A percentile compares a stretch with the other conserved stretches of the same genome.
phyloP scores from a whole-genome alignment of 1,140 invertebrate species.

The Trichonephila inaurata region DNA sequence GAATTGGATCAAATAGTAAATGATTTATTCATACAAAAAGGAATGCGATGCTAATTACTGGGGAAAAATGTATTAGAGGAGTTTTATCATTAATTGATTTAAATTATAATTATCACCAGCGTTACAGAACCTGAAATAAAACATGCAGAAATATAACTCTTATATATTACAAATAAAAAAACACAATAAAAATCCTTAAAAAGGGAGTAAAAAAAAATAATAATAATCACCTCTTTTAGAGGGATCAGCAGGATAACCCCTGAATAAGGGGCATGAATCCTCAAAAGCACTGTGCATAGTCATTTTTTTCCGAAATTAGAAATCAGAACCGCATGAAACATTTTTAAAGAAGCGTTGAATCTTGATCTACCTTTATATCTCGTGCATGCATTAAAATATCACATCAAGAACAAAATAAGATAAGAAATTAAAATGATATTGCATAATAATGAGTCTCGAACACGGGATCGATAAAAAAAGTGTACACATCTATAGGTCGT shows the following conservation, averaged over 20 bases:
- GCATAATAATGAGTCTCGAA: neutral
- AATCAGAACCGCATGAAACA: neutral
- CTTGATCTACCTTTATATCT: neutral
- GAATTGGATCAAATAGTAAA: too few relatives aligned
- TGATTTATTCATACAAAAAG: too few relatives aligned
- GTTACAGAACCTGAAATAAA: neutral
- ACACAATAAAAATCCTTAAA: too few relatives aligned
- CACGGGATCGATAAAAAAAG: slow-evolving; percentile 37
- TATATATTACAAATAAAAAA: neutral
- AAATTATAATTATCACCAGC: neutral
- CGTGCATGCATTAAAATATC: neutral
- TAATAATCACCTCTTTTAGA: neutral
- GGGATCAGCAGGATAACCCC: neutral
- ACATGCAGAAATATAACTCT: too few relatives aligned
- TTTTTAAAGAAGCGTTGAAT: neutral
- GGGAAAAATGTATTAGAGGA: neutral
- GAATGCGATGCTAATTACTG: neutral
- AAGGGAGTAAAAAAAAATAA: too few relatives aligned
- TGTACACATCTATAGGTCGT: neutral
- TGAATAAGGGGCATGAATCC: slow-evolving; percentile 1
- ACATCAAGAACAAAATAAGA: neutral
- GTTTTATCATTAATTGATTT: too few relatives aligned
- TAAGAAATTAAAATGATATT: neutral
- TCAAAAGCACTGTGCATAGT: neutral
- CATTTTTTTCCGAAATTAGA: neutral